Conservation (phyloP, 1,140 invertebrate genomes). For the Metopolophium dirhodum region DNA sequence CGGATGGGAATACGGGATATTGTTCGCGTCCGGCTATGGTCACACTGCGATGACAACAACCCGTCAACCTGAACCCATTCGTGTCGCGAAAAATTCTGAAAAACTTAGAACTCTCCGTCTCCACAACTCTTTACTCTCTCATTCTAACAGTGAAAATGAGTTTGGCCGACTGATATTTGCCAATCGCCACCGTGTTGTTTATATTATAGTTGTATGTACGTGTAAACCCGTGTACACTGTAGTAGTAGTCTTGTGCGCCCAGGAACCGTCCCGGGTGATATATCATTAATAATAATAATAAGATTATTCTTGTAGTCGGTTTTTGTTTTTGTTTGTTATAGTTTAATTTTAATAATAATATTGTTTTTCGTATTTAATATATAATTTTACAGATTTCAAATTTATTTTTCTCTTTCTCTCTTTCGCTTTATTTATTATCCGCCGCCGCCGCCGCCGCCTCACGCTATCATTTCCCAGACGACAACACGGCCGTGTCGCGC, state of each 20-base stretch:
- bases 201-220: not conserved
- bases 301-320: not conserved
- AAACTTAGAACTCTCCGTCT: not conserved
- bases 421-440: not conserved
- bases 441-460: not conserved
- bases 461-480: conserved; percentile 1
- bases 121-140: not conserved
- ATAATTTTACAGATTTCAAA: not conserved
- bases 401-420: not conserved
- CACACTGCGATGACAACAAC: conserved; percentile 31
- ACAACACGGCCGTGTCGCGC: not conserved
- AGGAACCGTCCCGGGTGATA: not conserved
- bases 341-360: not conserved
- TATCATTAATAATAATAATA: not conserved
- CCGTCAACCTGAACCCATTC: conserved; percentile 50
- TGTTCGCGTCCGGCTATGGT: not conserved
- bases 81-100: conserved; percentile 50
- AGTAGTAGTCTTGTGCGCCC: not conserved
- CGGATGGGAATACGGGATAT: not conserved
- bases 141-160: not conserved
- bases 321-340: not conserved
- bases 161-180: not conserved
- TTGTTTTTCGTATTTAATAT: not conserved
- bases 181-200: not conserved
- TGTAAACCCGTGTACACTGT: not conserved